A percentile compares a stretch with the other conserved stretches of the same genome.
Evolutionary conservation across 2,888 invertebrate genomes (phyloP).

Genomic region (Trilocha varians): DNA sequence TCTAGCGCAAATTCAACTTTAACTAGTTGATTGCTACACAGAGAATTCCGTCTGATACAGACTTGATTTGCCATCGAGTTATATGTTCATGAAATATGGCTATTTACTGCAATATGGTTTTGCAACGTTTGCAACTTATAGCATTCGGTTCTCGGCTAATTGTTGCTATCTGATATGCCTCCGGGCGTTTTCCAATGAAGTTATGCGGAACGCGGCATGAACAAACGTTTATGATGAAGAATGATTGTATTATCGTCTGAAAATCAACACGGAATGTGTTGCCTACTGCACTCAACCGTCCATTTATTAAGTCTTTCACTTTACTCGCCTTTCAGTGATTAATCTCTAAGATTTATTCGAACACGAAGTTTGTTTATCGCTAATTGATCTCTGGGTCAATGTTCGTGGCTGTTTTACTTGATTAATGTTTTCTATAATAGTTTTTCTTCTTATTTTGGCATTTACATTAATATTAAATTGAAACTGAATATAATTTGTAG

Average conservation of each 20-base stretch:
- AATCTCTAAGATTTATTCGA: background rate
- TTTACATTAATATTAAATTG: no score
- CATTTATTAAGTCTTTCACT: background rate
- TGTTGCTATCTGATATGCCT: constrained; percentile 15
- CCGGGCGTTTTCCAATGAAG: constrained; percentile 56
- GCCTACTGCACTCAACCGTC: background rate
- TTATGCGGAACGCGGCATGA: constrained; percentile 63
- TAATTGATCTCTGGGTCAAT: background rate
- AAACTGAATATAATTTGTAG: no score
- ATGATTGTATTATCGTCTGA: constrained; percentile 13
- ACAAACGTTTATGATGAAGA: constrained; percentile 36
- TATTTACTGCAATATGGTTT: background rate
- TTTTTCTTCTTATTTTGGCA: background rate
- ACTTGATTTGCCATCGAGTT: background rate
- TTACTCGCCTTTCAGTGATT: background rate
- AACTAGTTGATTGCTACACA: no score
- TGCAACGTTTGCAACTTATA: background rate
- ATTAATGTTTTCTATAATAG: background rate
- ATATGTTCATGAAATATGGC: background rate
- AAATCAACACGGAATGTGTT: constrained; percentile 3
- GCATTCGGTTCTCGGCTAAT: background rate
- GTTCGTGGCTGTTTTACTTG: background rate
- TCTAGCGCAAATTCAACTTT: no score
- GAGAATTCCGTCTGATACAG: background rate
- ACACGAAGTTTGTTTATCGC: background rate